Base-by-base conservation (phyloP, 1,140 invertebrate species). In the Pseudomyrmex cubaensis region DNA sequence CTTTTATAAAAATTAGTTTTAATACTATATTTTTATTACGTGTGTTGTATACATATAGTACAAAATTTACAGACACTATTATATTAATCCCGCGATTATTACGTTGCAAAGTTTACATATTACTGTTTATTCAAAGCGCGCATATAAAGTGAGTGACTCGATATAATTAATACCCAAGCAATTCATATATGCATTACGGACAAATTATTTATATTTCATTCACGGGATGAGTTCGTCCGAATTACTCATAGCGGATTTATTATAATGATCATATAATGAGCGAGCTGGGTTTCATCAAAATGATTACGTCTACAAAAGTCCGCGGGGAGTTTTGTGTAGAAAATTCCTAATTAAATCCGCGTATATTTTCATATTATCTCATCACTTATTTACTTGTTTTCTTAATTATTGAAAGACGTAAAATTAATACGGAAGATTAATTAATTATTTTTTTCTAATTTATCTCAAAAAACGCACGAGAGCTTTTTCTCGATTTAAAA, bases 171-270 rank as follows among this genome's bases (percentile, higher is more conserved):
- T 70, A 48, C 48, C 15, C 15, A 59, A 25, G 35, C n/a, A 22
- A 80, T 80, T 80, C 22, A 59, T 35, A 35, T 35, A 35, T 35
- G 35, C 35, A 35, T 80, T 59, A 44, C 48, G n/a, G 35, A 70
- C 2, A 80, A 50, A 72, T 80, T 70, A 80, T 72, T 59, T 61
- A 70, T 48, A 80, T 70, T 80, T 2, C 13, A 46, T 54, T 20
- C 48, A 12, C 44, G 44, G 20, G 20, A 77, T 35, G 35, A 67
- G 9, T 72, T 48, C 20, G 8, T 59, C 22, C 46, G 22, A 50
- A 80, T 80, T 72, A 46, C 54, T 80, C n/a, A 72, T 80, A 2
- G 22, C 15, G n/a, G 12, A 17, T 72, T 80, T 70, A 78, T 78
- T 78, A 67, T 44, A 48, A 35, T 44, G 20, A 72, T 80, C 44